These are phyloP conservation scores for Papilio polytes DNA, from an alignment of 1,140 invertebrate genomes.

Conservation along the genomic window DNA sequence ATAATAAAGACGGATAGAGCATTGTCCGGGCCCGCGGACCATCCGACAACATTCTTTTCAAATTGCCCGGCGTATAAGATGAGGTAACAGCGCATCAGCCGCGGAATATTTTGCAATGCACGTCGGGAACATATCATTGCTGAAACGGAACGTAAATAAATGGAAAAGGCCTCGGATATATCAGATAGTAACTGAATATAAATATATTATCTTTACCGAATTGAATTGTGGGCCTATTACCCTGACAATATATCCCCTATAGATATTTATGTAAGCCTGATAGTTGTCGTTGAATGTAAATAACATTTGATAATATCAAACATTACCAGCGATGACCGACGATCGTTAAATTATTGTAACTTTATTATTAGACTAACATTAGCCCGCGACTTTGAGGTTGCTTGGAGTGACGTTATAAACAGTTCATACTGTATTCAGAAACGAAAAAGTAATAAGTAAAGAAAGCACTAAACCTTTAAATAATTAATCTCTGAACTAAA, in stretches of 20 bases:
- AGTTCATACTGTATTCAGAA: not conserved
- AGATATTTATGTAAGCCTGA: constrained; percentile 7
- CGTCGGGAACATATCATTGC: constrained; percentile 42
- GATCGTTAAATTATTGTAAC: not conserved
- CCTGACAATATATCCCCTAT: constrained; percentile 20
- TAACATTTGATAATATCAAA: constrained; percentile 3
- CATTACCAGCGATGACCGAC: not conserved
- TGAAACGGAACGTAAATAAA: constrained; percentile 34
- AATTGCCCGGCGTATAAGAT: constrained; percentile 59
- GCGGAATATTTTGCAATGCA: constrained; percentile 65
- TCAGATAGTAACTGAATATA: constrained; percentile 23
- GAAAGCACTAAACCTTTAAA: no score
- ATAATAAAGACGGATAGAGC: constrained; percentile 38
- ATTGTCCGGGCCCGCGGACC: constrained; percentile 42
- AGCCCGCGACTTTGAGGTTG: not conserved
- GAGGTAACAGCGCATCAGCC: constrained; percentile 58
- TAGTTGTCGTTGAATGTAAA: constrained; percentile 1
- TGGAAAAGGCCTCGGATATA: constrained; percentile 10
- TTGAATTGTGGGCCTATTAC: constrained; percentile 17
- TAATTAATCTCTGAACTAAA: no score
- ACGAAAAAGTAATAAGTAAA: not conserved
- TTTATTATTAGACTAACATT: not conserved
- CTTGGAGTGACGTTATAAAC: not conserved
- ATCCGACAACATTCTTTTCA: constrained; percentile 57
- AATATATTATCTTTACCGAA: constrained; percentile 21